Percentiles rank a stretch among this genome's conserved stretches.
These are phyloP conservation scores for Calephelis nemesis DNA, from an alignment of 1,140 invertebrate species.

Conservation along the genomic window DNA sequence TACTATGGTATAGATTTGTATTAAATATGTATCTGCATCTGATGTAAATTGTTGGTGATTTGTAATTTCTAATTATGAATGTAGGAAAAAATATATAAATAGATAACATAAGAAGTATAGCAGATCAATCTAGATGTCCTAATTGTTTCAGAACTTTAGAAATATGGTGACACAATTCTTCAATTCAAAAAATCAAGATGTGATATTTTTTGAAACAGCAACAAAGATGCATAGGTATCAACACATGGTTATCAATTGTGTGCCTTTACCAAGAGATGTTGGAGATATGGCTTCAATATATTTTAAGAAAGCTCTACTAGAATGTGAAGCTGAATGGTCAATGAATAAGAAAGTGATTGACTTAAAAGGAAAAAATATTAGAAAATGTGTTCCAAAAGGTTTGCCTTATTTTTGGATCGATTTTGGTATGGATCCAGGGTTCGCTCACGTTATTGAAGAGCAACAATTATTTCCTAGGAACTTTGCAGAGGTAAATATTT, in stretches of 20 bases:
- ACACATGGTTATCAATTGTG: slow-evolving; percentile 94
- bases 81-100: no score
- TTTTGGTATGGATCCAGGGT: slow-evolving; percentile 94
- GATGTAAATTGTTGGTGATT: no score
- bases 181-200: slow-evolving; percentile 84
- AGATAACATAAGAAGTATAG: slow-evolving; percentile 1
- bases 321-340: slow-evolving; percentile 96
- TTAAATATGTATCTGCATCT: no score
- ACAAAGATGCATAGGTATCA: slow-evolving; percentile 86
- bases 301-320: slow-evolving; percentile 98
- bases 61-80: no score
- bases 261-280: slow-evolving; percentile 90
- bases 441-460: slow-evolving; percentile 98
- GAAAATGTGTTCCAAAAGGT: slow-evolving; percentile 93
- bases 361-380: slow-evolving; percentile 86
- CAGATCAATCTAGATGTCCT: not conserved
- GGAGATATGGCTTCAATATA: slow-evolving; percentile 95
- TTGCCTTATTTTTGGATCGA: slow-evolving; percentile 96
- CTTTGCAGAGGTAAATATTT: slow-evolving; percentile 90
- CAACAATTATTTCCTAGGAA: slow-evolving; percentile 91
- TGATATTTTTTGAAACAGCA: slow-evolving; percentile 95
- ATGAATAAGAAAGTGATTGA: slow-evolving; percentile 97
- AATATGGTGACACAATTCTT: slow-evolving; percentile 90
- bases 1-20: no score
- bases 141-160: slow-evolving; percentile 82